phyloP scores from a whole-genome alignment of 2,113 vertebrate species.

The Chitala chitala region DNA sequence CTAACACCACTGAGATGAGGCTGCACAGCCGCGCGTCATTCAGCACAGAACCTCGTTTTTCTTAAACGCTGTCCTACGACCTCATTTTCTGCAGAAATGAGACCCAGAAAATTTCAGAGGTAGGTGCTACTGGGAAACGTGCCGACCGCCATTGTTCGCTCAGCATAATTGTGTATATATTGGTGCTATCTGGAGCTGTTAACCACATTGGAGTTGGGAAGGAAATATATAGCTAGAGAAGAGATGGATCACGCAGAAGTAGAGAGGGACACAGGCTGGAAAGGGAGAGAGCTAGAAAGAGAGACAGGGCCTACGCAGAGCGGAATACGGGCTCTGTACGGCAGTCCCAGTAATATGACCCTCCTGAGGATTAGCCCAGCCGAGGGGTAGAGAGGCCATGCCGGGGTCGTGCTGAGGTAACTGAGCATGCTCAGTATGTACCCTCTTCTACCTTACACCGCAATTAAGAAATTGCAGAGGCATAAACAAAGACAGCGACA shows the following conservation, averaged over 20 bases:
- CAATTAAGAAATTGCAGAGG: slow-evolving; percentile 72
- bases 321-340: slow-evolving; percentile 43
- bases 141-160: too few species aligned
- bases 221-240: neutral
- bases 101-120: neutral
- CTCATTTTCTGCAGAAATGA: neutral
- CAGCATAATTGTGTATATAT: neutral
- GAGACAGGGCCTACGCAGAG: slow-evolving; percentile 41
- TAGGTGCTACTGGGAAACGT: neutral
- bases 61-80: neutral
- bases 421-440: slow-evolving; percentile 61
- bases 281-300: slow-evolving; percentile 12
- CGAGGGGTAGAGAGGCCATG: slow-evolving; percentile 55
- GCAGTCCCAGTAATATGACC: slow-evolving; percentile 69
- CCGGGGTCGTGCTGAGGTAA: slow-evolving; percentile 67
- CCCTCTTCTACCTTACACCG: slow-evolving; percentile 67
- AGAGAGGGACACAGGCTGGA: too few species aligned
- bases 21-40: neutral
- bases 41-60: neutral
- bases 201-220: neutral
- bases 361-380: slow-evolving; percentile 67
- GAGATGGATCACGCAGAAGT: neutral
- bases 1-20: neutral
- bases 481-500: slow-evolving; percentile 44
- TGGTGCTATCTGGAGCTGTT: neutral